phyloP scores from a whole-genome alignment of 2,888 invertebrate species.

The Heliothis peltigera region DNA sequence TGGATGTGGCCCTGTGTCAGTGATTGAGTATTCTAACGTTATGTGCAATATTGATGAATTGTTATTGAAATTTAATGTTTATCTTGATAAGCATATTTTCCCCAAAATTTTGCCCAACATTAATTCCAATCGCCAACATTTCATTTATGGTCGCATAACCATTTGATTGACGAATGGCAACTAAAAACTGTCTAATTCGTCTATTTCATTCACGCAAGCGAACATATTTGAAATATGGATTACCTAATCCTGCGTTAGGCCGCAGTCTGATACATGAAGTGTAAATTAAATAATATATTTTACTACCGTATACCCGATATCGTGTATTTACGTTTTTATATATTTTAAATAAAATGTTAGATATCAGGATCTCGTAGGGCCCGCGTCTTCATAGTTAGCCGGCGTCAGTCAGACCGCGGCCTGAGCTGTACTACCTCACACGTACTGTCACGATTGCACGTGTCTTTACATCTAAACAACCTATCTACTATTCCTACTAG shows the following conservation, averaged over 20 bases:
- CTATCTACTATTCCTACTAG: constrained; percentile 86
- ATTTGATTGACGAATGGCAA: background rate
- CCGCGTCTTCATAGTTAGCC: background rate
- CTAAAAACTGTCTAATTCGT: background rate
- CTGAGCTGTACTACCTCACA: constrained; percentile 77
- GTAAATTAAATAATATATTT: background rate
- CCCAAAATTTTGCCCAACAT: constrained; percentile 24
- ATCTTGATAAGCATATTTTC: constrained; percentile 33
- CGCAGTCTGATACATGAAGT: constrained; percentile 38
- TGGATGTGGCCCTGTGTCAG: constrained; percentile 30
- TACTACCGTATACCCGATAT: background rate
- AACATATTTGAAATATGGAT: constrained; percentile 53
- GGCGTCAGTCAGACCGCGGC: constrained; percentile 58
- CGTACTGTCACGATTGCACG: constrained; percentile 78
- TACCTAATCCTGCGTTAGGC: constrained; percentile 33
- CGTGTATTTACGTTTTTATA: background rate
- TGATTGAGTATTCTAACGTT: constrained; percentile 42
- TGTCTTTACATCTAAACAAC: constrained; percentile 71
- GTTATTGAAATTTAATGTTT: constrained; percentile 39
- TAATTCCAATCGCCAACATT: constrained; percentile 33
- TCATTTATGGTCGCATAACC: constrained; percentile 49
- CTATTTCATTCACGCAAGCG: constrained; percentile 20
- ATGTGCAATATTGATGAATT: constrained; percentile 32
- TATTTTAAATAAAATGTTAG: constrained; percentile 1
- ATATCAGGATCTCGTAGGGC: constrained; percentile 1